phyloP scores from a whole-genome alignment of 2,797 vertebrate genomes.

The Sternarchorhynchus goeldii region DNA sequence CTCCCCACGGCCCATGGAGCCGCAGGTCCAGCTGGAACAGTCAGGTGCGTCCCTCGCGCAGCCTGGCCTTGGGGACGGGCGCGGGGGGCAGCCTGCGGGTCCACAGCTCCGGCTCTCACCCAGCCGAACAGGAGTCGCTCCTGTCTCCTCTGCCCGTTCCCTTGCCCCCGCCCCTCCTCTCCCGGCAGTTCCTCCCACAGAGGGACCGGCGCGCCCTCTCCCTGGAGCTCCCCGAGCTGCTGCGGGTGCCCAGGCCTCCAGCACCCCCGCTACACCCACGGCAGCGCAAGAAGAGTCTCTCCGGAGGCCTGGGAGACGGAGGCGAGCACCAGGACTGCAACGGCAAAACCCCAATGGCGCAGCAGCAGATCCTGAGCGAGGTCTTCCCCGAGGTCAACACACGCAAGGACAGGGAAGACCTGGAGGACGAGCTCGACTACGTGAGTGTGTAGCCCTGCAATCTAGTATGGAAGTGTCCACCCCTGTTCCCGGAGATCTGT shows the following conservation, averaged over 20 bases:
- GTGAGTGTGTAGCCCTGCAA: slow-evolving; percentile 73
- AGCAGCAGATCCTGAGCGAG: slow-evolving; percentile 79
- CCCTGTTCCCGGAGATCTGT: too few species aligned
- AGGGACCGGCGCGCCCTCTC: slow-evolving; percentile 90
- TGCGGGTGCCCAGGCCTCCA: slow-evolving; percentile 69
- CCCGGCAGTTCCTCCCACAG: slow-evolving; percentile 67
- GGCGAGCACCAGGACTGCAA: slow-evolving; percentile 88
- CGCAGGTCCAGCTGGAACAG: slow-evolving; percentile 97
- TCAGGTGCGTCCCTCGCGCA: slow-evolving; percentile 70
- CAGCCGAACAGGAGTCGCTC: slow-evolving; percentile 87
- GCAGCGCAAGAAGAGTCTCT: slow-evolving; percentile 78
- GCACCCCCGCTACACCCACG: slow-evolving; percentile 62
- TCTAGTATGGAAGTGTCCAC: background rate
- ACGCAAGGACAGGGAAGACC: slow-evolving; percentile 83
- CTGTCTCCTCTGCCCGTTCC: slow-evolving; percentile 73
- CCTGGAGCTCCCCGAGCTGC: slow-evolving; percentile 84
- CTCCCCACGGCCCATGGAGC: slow-evolving; percentile 77
- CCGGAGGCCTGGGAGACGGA: slow-evolving; percentile 59
- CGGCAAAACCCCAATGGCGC: slow-evolving; percentile 84
- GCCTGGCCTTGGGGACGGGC: slow-evolving; percentile 57
- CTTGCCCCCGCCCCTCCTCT: slow-evolving; percentile 64
- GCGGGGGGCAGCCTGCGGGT: slow-evolving; percentile 74
- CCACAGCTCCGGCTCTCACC: slow-evolving; percentile 72
- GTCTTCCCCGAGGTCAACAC: slow-evolving; percentile 94
- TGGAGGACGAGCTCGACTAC: slow-evolving; percentile 94